Percentiles rank a stretch among this genome's conserved stretches.
Evolutionary conservation across 2,797 vertebrate species (phyloP).

Genomic region (Onychomys leucogaster): DNA sequence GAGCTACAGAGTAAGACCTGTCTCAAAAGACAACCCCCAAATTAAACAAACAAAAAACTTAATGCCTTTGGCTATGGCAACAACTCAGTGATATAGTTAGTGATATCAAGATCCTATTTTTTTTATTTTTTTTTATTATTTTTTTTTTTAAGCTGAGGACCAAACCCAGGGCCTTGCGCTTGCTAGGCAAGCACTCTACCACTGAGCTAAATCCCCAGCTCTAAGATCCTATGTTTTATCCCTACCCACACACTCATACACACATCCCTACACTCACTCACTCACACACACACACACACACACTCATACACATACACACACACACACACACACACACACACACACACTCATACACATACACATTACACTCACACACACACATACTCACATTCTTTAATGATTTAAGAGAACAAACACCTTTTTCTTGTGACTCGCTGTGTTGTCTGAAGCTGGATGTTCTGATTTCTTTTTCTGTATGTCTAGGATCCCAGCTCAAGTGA

Average conservation of each 20-base stretch:
- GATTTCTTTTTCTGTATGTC: neutral
- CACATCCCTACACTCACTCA: neutral
- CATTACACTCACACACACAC: neutral
- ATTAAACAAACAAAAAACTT: neutral
- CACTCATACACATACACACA: neutral
- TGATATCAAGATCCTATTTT: neutral
- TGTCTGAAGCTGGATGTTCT: neutral
- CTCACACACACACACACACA: neutral
- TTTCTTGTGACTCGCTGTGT: neutral
- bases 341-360: neutral
- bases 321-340: neutral
- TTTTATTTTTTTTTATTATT: no score
- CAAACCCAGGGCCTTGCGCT: no score
- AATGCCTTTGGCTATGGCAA: neutral
- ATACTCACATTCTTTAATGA: neutral
- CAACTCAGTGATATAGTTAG: neutral
- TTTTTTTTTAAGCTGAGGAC: no score
- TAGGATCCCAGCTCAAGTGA: neutral
- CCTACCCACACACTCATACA: neutral
- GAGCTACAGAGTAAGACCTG: neutral
- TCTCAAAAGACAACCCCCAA: neutral
- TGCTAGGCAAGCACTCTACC: no score
- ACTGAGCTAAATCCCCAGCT: no score
- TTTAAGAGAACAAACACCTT: conserved; percentile 2
- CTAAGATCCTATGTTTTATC: neutral